Conservation (phyloP, 2,797 vertebrate species). For the Hylomyscus alleni region DNA sequence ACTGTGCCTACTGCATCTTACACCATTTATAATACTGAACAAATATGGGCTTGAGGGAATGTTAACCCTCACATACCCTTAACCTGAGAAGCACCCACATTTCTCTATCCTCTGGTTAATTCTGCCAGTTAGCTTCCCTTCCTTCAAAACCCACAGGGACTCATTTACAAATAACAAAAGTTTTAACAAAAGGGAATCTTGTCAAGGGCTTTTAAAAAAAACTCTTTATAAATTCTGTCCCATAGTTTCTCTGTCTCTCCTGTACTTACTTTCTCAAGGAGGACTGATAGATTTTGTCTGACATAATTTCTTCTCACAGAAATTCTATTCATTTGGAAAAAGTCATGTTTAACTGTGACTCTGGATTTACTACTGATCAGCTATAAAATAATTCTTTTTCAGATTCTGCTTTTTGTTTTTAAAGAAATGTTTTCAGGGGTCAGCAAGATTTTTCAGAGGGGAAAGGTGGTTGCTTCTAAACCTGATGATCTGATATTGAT, state of each 20-base stretch:
- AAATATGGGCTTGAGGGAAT: background rate
- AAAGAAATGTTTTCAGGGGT: background rate
- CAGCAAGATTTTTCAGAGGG: background rate
- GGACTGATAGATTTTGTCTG: conserved; percentile 62
- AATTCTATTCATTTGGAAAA: conserved; percentile 50
- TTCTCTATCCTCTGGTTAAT: background rate
- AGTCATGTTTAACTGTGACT: conserved; percentile 68
- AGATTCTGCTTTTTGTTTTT: conserved; percentile 54
- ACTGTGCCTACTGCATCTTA: background rate
- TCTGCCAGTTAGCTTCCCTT: conserved; percentile 23
- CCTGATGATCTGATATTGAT: background rate
- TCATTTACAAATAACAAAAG: conserved; percentile 64
- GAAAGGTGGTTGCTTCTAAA: background rate
- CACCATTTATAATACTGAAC: background rate
- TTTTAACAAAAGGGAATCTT: conserved; percentile 38
- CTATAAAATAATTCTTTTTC: conserved; percentile 57
- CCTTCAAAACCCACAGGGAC: background rate
- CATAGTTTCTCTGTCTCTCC: conserved; percentile 12
- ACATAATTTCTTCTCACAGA: conserved; percentile 49
- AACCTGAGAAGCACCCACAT: conserved; percentile 13
- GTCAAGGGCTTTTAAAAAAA: background rate
- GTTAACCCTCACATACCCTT: background rate
- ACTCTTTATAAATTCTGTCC: conserved; percentile 43
- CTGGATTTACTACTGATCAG: conserved; percentile 68
- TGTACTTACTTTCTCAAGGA: conserved; percentile 61